Percentiles rank a stretch among this genome's conserved stretches.
phyloP scores from a whole-genome alignment of 2,888 invertebrate species.

The Cheilosia scutellata region DNA sequence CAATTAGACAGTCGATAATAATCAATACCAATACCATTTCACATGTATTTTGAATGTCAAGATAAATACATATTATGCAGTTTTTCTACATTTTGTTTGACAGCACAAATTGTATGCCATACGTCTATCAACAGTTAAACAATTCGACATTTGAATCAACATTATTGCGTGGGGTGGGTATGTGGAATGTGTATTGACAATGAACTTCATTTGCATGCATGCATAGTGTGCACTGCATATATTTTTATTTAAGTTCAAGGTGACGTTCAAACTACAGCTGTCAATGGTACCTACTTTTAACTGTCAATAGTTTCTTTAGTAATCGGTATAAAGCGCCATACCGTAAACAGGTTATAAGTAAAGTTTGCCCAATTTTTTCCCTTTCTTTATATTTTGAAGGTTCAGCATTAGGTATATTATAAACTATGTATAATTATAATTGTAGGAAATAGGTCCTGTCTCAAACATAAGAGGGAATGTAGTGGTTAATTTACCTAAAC shows the following conservation, averaged over 20 bases:
- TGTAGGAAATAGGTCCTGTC: too few species aligned
- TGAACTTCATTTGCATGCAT: constrained; percentile 9
- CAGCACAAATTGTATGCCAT: constrained; percentile 4
- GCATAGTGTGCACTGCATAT: neutral
- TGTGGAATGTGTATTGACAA: constrained; percentile 1
- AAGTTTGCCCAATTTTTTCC: too few species aligned
- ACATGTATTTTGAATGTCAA: neutral
- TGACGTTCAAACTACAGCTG: neutral
- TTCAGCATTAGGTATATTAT: too few species aligned
- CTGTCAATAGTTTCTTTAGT: neutral
- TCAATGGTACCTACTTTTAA: neutral
- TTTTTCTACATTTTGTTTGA: neutral
- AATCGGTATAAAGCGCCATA: neutral
- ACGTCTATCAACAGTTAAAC: constrained; percentile 13
- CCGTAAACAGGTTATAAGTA: too few species aligned
- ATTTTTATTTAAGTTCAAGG: constrained; percentile 13
- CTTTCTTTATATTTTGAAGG: too few species aligned
- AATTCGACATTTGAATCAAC: constrained; percentile 37
- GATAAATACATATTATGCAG: neutral
- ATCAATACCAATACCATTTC: neutral
- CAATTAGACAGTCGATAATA: neutral
- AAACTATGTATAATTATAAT: too few species aligned
- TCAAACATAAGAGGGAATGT: too few species aligned
- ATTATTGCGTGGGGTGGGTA: constrained; percentile 14
- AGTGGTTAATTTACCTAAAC: too few species aligned